Percentiles rank a stretch among this genome's conserved stretches.
phyloP scores from a whole-genome alignment of 2,888 invertebrate genomes.

The Euproctis similis region DNA sequence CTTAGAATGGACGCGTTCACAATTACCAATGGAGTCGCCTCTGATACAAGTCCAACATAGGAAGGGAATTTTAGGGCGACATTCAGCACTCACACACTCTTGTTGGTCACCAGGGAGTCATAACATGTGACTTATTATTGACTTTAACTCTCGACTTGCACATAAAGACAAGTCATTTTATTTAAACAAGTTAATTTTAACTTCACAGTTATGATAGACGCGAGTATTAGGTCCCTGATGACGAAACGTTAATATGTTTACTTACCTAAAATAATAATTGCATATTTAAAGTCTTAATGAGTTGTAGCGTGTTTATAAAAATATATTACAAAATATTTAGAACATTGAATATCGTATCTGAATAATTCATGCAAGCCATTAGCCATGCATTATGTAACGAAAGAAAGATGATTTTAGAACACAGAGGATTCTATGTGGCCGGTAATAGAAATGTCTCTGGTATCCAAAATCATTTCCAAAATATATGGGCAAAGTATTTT shows the following conservation, averaged over 20 bases:
- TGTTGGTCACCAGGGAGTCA: slow-evolving; percentile 38
- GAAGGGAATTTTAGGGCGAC: slow-evolving; percentile 45
- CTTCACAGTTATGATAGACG: slow-evolving; percentile 45
- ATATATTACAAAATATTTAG: slow-evolving; percentile 51
- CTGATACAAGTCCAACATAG: slow-evolving; percentile 41
- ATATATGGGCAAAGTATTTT: slow-evolving; percentile 8
- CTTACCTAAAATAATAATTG: slow-evolving; percentile 4
- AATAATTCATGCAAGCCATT: slow-evolving; percentile 20
- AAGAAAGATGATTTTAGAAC: slow-evolving; percentile 30
- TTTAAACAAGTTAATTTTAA: slow-evolving; percentile 6
- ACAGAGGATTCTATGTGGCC: slow-evolving; percentile 59
- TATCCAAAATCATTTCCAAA: slow-evolving; percentile 25
- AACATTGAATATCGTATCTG: no score
- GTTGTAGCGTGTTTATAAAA: slow-evolving; percentile 48
- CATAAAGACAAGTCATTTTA: no score
- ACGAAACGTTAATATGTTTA: slow-evolving; percentile 19
- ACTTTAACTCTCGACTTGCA: slow-evolving; percentile 21
- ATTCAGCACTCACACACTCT: slow-evolving; percentile 40
- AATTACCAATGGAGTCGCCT: slow-evolving; percentile 65
- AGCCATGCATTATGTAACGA: slow-evolving; percentile 4
- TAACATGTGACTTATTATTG: slow-evolving; percentile 26
- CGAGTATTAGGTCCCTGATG: slow-evolving; percentile 48
- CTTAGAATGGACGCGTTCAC: slow-evolving; percentile 60
- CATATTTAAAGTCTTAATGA: slow-evolving; percentile 29
- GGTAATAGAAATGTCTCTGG: slow-evolving; percentile 43